Evolutionary conservation across 2,888 invertebrate species (phyloP).

Genomic region (Rugalucina vietnamica): DNA sequence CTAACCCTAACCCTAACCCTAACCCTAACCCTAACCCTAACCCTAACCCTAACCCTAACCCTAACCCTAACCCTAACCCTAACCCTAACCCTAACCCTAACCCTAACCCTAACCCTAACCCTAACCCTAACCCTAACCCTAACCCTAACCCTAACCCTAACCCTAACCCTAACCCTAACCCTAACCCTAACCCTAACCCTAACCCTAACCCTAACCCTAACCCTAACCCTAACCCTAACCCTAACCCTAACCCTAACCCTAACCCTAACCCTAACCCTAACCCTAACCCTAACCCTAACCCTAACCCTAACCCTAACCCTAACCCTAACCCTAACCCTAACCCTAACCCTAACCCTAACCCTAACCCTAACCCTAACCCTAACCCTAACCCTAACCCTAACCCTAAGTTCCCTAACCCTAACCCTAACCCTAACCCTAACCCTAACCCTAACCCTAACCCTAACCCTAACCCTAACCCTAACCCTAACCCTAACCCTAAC

Average conservation of each 20-base stretch:
- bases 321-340: constrained; percentile 1
- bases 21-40: neutral
- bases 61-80: neutral
- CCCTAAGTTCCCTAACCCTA: neutral
- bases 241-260: constrained; percentile 18
- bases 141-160: constrained; percentile 8
- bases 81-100: neutral
- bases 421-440: constrained; percentile 4
- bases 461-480: constrained; percentile 17
- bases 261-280: constrained; percentile 16
- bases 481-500: constrained; percentile 17
- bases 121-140: neutral
- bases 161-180: constrained; percentile 10
- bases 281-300: constrained; percentile 19
- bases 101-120: constrained; percentile 17
- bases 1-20: neutral
- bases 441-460: neutral
- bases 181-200: constrained; percentile 21
- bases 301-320: constrained; percentile 9
- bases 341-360: constrained; percentile 6
- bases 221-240: constrained; percentile 14
- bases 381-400: constrained; percentile 5
- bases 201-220: constrained; percentile 18
- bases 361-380: constrained; percentile 3
- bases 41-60: neutral